A percentile compares a stretch with the other conserved stretches of the same genome.
Evolutionary conservation across 1,140 invertebrate species (phyloP).

Genomic region (Metopolophium dirhodum): DNA sequence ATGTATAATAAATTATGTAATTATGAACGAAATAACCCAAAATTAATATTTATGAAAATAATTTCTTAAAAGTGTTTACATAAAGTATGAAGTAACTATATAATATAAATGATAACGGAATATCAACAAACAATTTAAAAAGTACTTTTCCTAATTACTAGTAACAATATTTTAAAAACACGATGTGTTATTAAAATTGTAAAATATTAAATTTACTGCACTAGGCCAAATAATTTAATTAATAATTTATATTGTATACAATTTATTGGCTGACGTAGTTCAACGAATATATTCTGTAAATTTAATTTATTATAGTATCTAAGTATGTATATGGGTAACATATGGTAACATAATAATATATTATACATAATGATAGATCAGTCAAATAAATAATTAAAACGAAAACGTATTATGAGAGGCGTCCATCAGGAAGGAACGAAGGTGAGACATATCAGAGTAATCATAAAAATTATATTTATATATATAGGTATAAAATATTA

Average conservation of each 20-base stretch:
- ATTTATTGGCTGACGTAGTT: too few relatives aligned
- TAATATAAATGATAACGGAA: background rate
- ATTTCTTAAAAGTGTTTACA: background rate
- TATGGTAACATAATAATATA: background rate
- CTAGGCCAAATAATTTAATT: too few relatives aligned
- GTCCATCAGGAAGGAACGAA: background rate
- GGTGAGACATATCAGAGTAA: background rate
- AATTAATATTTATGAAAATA: background rate
- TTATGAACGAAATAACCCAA: background rate
- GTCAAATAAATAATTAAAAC: background rate
- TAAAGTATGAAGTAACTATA: background rate
- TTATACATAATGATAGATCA: background rate
- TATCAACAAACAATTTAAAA: background rate
- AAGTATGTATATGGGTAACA: background rate
- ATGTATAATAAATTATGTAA: background rate
- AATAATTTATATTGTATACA: too few relatives aligned
- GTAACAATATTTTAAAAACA: too few relatives aligned
- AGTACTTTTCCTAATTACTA: too few relatives aligned
- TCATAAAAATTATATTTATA: background rate
- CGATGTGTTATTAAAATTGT: too few relatives aligned
- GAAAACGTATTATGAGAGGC: background rate
- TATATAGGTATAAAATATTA: too few relatives aligned
- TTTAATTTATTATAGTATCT: background rate
- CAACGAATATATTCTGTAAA: too few relatives aligned
- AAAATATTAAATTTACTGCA: too few relatives aligned